Evolutionary conservation across 2,888 invertebrate genomes (phyloP).

Genomic region (Nephrotoma appendiculata): DNA sequence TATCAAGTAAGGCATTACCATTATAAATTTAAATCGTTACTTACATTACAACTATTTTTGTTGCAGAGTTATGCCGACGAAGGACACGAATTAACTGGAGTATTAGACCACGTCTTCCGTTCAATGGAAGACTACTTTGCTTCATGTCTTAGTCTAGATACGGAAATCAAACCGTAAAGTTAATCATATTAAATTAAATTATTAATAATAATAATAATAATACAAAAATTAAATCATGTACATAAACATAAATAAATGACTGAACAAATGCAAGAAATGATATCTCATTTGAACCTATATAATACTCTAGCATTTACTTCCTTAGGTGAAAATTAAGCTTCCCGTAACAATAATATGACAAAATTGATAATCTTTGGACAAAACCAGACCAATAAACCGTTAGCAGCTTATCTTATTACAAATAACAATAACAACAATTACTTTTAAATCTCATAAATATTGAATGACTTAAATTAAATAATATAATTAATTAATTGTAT

Average conservation of each 20-base stretch:
- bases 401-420: neutral
- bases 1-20: constrained; percentile 55
- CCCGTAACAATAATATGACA: neutral
- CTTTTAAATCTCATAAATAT: neutral
- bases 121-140: constrained; percentile 88
- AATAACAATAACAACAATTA: neutral
- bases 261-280: neutral
- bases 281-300: neutral
- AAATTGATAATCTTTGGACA: neutral
- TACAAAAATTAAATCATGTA: neutral
- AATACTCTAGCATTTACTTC: neutral
- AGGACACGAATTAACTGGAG: constrained; percentile 71
- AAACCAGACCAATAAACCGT: neutral
- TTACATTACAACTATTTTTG: constrained; percentile 7
- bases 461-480: neutral
- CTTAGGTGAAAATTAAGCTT: neutral
- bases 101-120: constrained; percentile 79
- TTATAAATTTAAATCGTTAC: neutral
- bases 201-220: neutral
- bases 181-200: neutral
- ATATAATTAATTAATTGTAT: neutral
- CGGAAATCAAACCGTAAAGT: constrained; percentile 38
- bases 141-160: constrained; percentile 79
- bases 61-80: constrained; percentile 84
- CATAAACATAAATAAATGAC: neutral